Conservation (phyloP, 2,888 invertebrate genomes). For the Melanostoma mellinum region DNA sequence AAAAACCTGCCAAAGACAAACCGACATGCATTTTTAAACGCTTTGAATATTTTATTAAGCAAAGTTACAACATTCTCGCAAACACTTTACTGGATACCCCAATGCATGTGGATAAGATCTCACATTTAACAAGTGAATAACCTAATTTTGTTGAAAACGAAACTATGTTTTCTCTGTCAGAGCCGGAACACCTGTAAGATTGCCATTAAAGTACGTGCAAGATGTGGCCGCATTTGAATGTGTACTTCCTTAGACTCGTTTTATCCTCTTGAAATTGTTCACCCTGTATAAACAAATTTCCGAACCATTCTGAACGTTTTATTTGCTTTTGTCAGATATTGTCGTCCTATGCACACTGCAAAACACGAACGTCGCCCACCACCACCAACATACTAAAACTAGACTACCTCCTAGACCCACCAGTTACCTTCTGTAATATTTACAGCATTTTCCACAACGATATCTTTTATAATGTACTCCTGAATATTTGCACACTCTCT, state of each 20-base stretch:
- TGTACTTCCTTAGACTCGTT: slow-evolving; percentile 32
- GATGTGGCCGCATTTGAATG: slow-evolving; percentile 26
- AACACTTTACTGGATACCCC: no score
- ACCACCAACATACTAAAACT: background rate
- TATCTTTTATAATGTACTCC: slow-evolving; percentile 58
- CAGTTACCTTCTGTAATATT: slow-evolving; percentile 48
- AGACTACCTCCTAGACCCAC: background rate
- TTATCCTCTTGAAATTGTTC: slow-evolving; percentile 58
- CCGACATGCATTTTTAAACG: no score
- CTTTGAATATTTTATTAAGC: no score
- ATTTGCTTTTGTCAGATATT: slow-evolving; percentile 67
- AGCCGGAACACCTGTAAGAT: slow-evolving; percentile 62
- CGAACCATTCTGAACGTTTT: slow-evolving; percentile 69
- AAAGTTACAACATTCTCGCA: no score
- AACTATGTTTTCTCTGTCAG: slow-evolving; percentile 24
- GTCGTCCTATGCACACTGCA: slow-evolving; percentile 45
- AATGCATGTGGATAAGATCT: slow-evolving; percentile 1
- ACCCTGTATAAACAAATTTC: slow-evolving; percentile 67
- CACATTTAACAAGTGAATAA: slow-evolving; percentile 56
- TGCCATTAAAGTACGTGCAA: slow-evolving; percentile 56
- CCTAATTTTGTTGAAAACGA: slow-evolving; percentile 41
- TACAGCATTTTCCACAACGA: slow-evolving; percentile 51
- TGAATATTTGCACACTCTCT: slow-evolving; percentile 60
- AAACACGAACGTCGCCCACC: slow-evolving; percentile 25
- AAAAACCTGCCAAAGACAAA: no score